phyloP scores from a whole-genome alignment of 2,888 invertebrate species.

The Temnothorax unifasciatus region DNA sequence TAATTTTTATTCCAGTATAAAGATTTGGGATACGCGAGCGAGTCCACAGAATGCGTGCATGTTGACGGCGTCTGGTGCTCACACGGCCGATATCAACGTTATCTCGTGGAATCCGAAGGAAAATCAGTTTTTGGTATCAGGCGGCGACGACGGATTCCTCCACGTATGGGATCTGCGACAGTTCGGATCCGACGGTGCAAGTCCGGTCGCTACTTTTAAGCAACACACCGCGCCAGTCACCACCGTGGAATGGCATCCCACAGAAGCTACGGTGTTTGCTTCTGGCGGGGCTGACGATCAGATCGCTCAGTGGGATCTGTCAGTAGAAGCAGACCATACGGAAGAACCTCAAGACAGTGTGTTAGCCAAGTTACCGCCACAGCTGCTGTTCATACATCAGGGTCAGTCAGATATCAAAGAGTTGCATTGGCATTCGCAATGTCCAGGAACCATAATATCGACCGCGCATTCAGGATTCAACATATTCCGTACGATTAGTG shows the following conservation, averaged over 20 bases:
- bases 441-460: constrained; percentile 96
- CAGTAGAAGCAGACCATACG: constrained; percentile 93
- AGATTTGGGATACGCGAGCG: constrained; percentile 98
- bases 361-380: constrained; percentile 93
- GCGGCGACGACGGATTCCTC: constrained; percentile 98
- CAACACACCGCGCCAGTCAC: constrained; percentile 98
- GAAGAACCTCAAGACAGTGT: constrained; percentile 86
- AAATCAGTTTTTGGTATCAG: constrained; percentile 88
- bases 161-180: constrained; percentile 98
- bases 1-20: constrained; percentile 88
- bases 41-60: constrained; percentile 96
- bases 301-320: constrained; percentile 98
- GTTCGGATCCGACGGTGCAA: constrained; percentile 89
- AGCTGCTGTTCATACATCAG: constrained; percentile 98
- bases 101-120: constrained; percentile 98
- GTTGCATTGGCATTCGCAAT: constrained; percentile 98
- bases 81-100: constrained; percentile 97
- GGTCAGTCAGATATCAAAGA: constrained; percentile 99
- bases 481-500: constrained; percentile 98
- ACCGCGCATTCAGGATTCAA: constrained; percentile 99
- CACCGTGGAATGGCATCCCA: constrained; percentile 98
- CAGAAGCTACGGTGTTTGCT: constrained; percentile 97
- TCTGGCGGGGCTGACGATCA: constrained; percentile 98
- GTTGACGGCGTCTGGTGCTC: constrained; percentile 94
- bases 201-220: constrained; percentile 96